Evolutionary conservation across 2,888 invertebrate genomes (phyloP), one percentile per base, ranked within the genome.

Genomic region (Lithodes maja): DNA sequence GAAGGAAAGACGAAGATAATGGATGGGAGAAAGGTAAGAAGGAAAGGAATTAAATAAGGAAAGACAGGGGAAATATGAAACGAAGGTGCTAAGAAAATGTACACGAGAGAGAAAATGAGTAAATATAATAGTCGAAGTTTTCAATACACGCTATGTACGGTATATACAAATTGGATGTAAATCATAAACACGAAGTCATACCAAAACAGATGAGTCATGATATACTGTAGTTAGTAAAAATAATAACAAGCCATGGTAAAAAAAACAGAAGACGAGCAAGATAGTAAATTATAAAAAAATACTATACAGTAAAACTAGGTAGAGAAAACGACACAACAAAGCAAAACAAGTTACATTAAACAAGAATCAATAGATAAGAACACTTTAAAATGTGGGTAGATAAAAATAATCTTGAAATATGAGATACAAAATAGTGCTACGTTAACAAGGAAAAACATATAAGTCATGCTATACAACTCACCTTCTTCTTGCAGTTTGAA

Each of bases 401-500:
- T n/a, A n/a, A n/a, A n/a, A n/a, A n/a, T n/a, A n/a, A n/a, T n/a
- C n/a, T n/a, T n/a, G n/a, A n/a, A n/a, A n/a, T n/a, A 61, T 12
- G 12, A 7, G 61, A 61, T 61, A 61, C 3, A 7, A 61, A 61
- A 61, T 61, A 7, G 5, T 61, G 61, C 61, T n/a, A n/a, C 61
- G 5, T 61, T 61, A 5, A 74, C 3, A n/a, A 74, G 3, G 5
- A 74, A n/a, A n/a, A 74, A 3, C 3, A 74, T 74, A 17, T 9
- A n/a, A n/a, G 17, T 12, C 9, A 12, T 74, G 17, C 5, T 74
- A 5, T 74, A 77, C n/a, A 2, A 15, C 71, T 71, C n/a, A 71
- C 71, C 71, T 71, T 71, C 71, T 15, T 71, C 71, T n/a, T 71
- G 71, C n/a, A 71, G 71, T 5, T 2, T 71, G 71, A 71, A 71